Evolutionary conservation across 1,140 invertebrate genomes (phyloP).

Genomic region (Calycopis cecrops): DNA sequence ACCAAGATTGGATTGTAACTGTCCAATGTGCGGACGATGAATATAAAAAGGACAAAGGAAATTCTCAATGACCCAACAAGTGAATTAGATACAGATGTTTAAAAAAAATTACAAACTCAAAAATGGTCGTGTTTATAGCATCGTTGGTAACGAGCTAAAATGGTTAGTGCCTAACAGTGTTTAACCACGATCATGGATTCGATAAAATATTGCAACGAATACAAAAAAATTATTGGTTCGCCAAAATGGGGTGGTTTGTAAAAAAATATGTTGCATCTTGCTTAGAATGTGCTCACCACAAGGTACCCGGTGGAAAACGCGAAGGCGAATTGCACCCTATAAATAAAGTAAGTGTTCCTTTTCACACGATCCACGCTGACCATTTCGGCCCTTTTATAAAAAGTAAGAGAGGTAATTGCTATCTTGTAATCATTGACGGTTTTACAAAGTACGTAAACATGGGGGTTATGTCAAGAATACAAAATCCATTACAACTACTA

Average conservation of each 20-base stretch:
- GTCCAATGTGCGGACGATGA: slow-evolving; percentile 33
- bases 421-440: slow-evolving; percentile 16
- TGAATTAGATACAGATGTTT: slow-evolving; percentile 26
- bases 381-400: slow-evolving; percentile 23
- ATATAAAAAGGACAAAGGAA: slow-evolving; percentile 19
- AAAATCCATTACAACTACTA: slow-evolving; percentile 16
- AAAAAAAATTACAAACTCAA: slow-evolving; percentile 35
- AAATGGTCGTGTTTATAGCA: slow-evolving; percentile 34
- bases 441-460: slow-evolving; percentile 20
- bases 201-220: slow-evolving; percentile 40
- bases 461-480: slow-evolving; percentile 10
- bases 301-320: slow-evolving; percentile 27
- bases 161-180: slow-evolving; percentile 43
- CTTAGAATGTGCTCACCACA: slow-evolving; percentile 27
- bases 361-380: slow-evolving; percentile 26
- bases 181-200: slow-evolving; percentile 42
- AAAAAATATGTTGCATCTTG: slow-evolving; percentile 31
- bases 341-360: slow-evolving; percentile 22
- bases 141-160: slow-evolving; percentile 29
- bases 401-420: slow-evolving; percentile 19
- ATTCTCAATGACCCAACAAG: slow-evolving; percentile 24
- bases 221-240: slow-evolving; percentile 40
- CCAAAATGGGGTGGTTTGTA: slow-evolving; percentile 27
- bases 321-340: slow-evolving; percentile 39
- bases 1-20: slow-evolving; percentile 30